These are phyloP conservation scores for Philopotamus ludificatus DNA, from an alignment of 1,140 invertebrate genomes.

Conservation along the genomic window DNA sequence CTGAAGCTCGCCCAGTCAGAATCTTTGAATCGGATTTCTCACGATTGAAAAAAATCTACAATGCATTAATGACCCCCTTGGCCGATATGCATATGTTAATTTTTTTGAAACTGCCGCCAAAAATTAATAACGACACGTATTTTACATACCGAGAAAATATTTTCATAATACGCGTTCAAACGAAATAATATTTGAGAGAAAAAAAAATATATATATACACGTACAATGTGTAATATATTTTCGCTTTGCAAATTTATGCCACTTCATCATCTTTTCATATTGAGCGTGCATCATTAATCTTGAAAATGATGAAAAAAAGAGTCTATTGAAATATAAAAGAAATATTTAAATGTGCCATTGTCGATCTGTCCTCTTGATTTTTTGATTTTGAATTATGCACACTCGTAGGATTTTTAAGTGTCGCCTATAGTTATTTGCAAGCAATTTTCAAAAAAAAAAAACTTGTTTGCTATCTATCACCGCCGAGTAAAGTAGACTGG, in stretches of 20 bases:
- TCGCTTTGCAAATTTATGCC: too few species aligned
- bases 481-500: too few species aligned
- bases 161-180: too few species aligned
- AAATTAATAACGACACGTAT: too few species aligned
- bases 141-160: too few species aligned
- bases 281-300: not conserved
- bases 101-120: too few species aligned
- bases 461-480: slow-evolving; percentile 3
- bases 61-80: not conserved
- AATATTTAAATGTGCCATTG: not conserved
- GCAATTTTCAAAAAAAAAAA: not conserved
- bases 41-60: slow-evolving; percentile 25
- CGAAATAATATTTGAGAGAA: too few species aligned
- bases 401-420: not conserved
- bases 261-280: too few species aligned
- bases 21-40: slow-evolving; percentile 22
- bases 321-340: not conserved
- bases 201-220: too few species aligned
- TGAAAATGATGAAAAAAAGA: not conserved
- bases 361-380: not conserved
- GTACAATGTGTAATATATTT: too few species aligned
- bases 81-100: not conserved
- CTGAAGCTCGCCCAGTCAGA: slow-evolving; percentile 7
- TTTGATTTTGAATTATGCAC: not conserved
- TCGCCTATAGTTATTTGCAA: slow-evolving; percentile 5